Conservation (phyloP, 2,888 invertebrate species). For the Apotomis turbidana region DNA sequence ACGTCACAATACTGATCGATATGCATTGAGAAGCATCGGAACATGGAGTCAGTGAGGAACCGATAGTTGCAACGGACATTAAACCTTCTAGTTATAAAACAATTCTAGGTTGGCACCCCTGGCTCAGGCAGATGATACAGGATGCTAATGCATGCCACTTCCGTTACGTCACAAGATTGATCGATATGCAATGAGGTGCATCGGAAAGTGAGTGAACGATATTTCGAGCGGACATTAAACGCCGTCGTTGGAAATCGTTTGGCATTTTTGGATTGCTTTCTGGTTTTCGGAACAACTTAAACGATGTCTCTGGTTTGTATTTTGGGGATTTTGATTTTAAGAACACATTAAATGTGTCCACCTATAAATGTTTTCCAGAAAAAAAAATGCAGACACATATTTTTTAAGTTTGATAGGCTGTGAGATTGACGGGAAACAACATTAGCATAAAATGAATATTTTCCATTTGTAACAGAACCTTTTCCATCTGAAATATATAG, state of each 20-base stretch:
- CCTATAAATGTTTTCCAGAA: too few species aligned
- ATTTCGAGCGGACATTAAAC: background rate
- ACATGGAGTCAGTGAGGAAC: constrained; percentile 22
- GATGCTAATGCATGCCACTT: constrained; percentile 28
- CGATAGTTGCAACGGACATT: constrained; percentile 13
- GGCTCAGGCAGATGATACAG: constrained; percentile 6
- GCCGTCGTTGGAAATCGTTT: background rate
- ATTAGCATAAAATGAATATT: too few species aligned
- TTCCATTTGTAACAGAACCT: too few species aligned
- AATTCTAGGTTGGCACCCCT: background rate
- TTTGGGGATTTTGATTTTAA: too few species aligned
- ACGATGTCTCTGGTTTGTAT: too few species aligned
- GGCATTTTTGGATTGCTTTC: background rate
- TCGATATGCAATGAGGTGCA: constrained; percentile 35
- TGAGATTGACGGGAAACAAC: too few species aligned
- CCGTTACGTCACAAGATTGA: constrained; percentile 28
- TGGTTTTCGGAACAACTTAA: background rate
- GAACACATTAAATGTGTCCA: too few species aligned
- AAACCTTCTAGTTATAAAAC: background rate
- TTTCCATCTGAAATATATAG: too few species aligned
- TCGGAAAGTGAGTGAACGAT: background rate
- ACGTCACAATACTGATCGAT: constrained; percentile 33
- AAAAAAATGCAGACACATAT: too few species aligned
- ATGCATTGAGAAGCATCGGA: constrained; percentile 27
- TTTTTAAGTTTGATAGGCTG: too few species aligned